These are phyloP conservation scores for Cheilosia impressa DNA, from an alignment of 2,888 invertebrate genomes.

Conservation along the genomic window DNA sequence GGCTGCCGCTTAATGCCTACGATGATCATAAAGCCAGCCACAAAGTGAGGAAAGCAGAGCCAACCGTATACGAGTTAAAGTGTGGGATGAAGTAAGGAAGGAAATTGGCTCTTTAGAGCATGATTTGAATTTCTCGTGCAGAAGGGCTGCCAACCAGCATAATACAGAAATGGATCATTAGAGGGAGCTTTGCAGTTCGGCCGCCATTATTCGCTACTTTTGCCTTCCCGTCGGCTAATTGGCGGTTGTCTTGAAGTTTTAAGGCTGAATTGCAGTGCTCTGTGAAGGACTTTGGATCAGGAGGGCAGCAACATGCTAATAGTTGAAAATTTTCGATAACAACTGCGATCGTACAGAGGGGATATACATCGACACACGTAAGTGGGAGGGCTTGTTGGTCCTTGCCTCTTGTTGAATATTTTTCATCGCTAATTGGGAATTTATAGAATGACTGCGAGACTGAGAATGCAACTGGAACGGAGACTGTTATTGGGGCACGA, in stretches of 20 bases:
- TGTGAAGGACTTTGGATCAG: constrained; percentile 49
- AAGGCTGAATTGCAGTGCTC: constrained; percentile 22
- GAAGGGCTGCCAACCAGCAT: constrained; percentile 32
- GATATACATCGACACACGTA: constrained; percentile 13
- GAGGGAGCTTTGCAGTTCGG: constrained; percentile 57
- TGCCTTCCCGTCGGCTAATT: constrained; percentile 49
- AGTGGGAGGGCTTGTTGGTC: constrained; percentile 42
- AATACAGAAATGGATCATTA: constrained; percentile 71
- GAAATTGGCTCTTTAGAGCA: constrained; percentile 73
- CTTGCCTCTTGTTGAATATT: constrained; percentile 22
- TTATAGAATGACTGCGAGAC: constrained; percentile 20
- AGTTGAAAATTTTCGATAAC: constrained; percentile 71
- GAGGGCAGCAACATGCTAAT: constrained; percentile 73
- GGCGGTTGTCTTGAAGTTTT: constrained; percentile 62
- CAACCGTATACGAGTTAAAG: constrained; percentile 26
- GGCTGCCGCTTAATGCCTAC: constrained; percentile 46
- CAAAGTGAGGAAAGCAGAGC: background rate
- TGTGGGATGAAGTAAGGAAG: constrained; percentile 48
- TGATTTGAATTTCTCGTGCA: constrained; percentile 74
- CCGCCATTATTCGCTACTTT: constrained; percentile 71
- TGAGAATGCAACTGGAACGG: background rate
- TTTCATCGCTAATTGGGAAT: constrained; percentile 62
- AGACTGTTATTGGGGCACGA: background rate
- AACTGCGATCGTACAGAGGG: constrained; percentile 47
- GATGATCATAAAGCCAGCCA: constrained; percentile 30